Percentiles rank a stretch among this genome's conserved stretches.
Conservation (phyloP, 2,797 vertebrate species). For the Coendou prehensilis region DNA sequence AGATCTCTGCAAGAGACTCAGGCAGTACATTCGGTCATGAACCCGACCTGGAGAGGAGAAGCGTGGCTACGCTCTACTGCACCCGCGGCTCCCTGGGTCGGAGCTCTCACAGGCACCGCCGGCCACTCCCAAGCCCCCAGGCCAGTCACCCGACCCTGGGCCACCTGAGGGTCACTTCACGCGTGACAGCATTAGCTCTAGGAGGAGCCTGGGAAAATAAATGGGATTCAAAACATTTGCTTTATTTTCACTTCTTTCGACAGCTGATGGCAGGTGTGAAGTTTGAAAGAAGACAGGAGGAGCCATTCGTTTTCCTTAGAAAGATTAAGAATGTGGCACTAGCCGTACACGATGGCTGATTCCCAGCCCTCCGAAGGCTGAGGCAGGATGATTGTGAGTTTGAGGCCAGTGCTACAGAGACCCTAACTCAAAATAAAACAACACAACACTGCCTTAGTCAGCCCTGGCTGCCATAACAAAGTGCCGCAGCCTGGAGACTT, state of each 20-base stretch:
- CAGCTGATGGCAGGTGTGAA: not conserved
- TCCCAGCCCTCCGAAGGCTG: not conserved
- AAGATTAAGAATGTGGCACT: not conserved
- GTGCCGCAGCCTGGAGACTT: not conserved
- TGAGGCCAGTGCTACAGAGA: not conserved
- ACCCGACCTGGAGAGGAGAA: not conserved
- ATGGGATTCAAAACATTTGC: not conserved
- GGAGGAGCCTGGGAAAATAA: not conserved
- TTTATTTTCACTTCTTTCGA: not conserved
- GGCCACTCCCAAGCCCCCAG: not conserved
- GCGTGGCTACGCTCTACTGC: accelerated
- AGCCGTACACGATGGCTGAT: not conserved
- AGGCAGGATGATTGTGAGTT: not conserved
- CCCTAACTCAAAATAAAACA: not conserved
- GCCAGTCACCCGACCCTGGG: accelerated
- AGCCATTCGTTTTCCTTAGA: not conserved
- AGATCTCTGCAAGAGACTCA: not conserved
- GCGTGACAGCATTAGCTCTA: not conserved
- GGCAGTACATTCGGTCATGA: not conserved
- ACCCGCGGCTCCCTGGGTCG: accelerated
- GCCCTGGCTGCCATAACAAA: not conserved
- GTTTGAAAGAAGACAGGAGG: not conserved
- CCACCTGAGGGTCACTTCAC: not conserved
- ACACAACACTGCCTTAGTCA: not conserved
- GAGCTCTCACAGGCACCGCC: not conserved